Evolutionary conservation across 2,888 invertebrate species (phyloP).

Genomic region (Romanomermis culicivorax): DNA sequence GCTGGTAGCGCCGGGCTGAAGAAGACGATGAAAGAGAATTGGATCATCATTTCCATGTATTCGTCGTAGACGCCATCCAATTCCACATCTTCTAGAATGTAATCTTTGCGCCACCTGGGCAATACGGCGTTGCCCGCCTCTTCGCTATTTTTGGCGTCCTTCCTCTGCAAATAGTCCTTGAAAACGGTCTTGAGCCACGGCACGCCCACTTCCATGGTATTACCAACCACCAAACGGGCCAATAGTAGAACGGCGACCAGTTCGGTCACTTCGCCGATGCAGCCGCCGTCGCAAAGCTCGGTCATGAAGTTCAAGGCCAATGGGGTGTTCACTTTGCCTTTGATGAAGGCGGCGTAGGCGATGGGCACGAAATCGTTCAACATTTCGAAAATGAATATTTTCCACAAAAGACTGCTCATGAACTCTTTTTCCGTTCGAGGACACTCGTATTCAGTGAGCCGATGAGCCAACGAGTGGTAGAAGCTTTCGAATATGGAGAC

Average conservation of each 20-base stretch:
- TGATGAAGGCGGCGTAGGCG: constrained; percentile 5
- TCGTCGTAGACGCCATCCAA: constrained; percentile 46
- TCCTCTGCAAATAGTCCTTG: not conserved
- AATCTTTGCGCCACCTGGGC: not conserved
- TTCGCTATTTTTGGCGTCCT: not conserved
- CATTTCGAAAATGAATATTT: constrained; percentile 2
- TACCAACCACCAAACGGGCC: constrained; percentile 1
- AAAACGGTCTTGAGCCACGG: not conserved
- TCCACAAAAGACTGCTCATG: constrained; percentile 1
- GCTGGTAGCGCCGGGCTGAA: constrained; percentile 47
- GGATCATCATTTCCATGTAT: constrained; percentile 85
- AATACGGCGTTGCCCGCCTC: not conserved
- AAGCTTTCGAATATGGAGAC: not conserved
- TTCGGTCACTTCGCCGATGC: constrained; percentile 4
- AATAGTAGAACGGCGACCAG: not conserved
- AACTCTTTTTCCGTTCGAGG: not conserved
- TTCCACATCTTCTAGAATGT: not conserved
- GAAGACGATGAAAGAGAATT: constrained; percentile 86
- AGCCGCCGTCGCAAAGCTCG: constrained; percentile 3
- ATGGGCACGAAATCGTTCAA: constrained; percentile 3
- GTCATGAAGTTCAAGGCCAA: not conserved
- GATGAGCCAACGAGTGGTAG: not conserved
- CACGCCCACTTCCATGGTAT: constrained; percentile 2
- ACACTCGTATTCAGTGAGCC: constrained; percentile 1
- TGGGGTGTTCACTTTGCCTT: not conserved